Conservation (phyloP, 23 tunicate genomes). For the Diplosoma virens region DNA sequence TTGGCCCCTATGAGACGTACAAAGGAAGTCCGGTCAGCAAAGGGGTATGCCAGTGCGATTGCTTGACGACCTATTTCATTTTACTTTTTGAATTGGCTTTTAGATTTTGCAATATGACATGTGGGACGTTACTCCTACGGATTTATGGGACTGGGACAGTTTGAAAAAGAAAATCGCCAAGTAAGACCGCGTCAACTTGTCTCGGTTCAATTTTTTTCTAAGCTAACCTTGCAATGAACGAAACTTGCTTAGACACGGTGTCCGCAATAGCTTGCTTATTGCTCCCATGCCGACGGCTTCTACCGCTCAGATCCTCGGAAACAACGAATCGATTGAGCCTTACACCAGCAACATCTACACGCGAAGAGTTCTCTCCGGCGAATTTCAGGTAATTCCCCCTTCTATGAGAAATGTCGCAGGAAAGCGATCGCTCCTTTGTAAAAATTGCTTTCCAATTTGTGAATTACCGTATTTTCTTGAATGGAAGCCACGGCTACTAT, state of each 20-base stretch:
- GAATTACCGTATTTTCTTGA: too few relatives aligned
- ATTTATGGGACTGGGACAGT: constrained; percentile 94
- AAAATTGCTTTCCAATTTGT: too few relatives aligned
- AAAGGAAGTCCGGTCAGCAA: constrained; percentile 83
- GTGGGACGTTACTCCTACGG: constrained; percentile 97
- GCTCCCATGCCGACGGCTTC: constrained; percentile 99
- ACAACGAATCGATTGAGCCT: constrained; percentile 98
- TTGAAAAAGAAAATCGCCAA: constrained; percentile 64
- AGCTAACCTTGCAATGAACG: neutral
- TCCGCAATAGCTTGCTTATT: constrained; percentile 84
- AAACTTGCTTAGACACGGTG: constrained; percentile 87
- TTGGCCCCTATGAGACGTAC: constrained; percentile 84
- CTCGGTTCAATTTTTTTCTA: neutral
- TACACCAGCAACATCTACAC: constrained; percentile 98
- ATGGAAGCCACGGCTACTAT: too few relatives aligned
- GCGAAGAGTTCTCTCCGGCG: constrained; percentile 92
- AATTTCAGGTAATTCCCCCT: constrained; percentile 95
- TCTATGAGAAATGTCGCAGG: too few relatives aligned
- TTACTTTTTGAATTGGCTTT: neutral
- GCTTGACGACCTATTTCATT: neutral
- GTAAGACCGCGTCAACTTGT: too few relatives aligned
- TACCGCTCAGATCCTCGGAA: constrained; percentile 99
- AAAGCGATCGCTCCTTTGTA: too few relatives aligned
- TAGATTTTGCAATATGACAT: constrained; percentile 84
- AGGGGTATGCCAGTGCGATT: constrained; percentile 57